A percentile compares a stretch with the other conserved stretches of the same genome.
These are phyloP conservation scores for Thunnus albacares DNA, from an alignment of 2,797 vertebrate species.

Conservation along the genomic window DNA sequence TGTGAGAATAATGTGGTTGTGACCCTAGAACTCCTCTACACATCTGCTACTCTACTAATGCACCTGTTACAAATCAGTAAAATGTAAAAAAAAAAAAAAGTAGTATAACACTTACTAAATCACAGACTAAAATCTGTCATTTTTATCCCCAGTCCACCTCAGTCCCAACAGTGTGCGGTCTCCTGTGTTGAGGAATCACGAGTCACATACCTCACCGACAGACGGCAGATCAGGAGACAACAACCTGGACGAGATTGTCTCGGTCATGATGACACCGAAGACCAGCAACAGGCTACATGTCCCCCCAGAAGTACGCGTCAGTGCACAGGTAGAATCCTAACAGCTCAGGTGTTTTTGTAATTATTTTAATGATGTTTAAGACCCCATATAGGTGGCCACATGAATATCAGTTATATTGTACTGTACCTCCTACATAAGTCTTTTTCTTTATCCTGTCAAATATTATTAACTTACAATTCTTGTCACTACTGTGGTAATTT, in stretches of 20 bases:
- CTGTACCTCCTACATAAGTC: not conserved
- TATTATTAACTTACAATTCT: not conserved
- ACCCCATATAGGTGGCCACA: not conserved
- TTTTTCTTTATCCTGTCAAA: not conserved
- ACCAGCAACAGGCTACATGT: constrained; percentile 67
- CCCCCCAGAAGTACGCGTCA: constrained; percentile 74
- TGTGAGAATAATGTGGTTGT: constrained; percentile 13
- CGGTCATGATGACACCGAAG: constrained; percentile 80
- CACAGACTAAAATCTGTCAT: not conserved
- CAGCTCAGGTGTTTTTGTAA: not conserved
- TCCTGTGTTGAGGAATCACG: constrained; percentile 60
- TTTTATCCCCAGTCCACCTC: constrained; percentile 38
- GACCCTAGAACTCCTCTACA: not conserved
- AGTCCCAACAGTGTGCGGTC: constrained; percentile 57
- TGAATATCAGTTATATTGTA: not conserved
- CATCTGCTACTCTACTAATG: not conserved
- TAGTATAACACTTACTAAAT: not conserved
- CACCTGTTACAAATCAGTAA: constrained; percentile 9
- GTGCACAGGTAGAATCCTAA: constrained; percentile 76
- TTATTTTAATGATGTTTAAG: not conserved
- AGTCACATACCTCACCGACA: constrained; percentile 64
- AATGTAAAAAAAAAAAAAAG: not conserved
- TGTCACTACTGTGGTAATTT: not conserved
- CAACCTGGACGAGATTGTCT: constrained; percentile 79
- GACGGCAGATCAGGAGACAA: constrained; percentile 63